Conservation (phyloP, 1,140 invertebrate species). For the Diachasmimorpha longicaudata region DNA sequence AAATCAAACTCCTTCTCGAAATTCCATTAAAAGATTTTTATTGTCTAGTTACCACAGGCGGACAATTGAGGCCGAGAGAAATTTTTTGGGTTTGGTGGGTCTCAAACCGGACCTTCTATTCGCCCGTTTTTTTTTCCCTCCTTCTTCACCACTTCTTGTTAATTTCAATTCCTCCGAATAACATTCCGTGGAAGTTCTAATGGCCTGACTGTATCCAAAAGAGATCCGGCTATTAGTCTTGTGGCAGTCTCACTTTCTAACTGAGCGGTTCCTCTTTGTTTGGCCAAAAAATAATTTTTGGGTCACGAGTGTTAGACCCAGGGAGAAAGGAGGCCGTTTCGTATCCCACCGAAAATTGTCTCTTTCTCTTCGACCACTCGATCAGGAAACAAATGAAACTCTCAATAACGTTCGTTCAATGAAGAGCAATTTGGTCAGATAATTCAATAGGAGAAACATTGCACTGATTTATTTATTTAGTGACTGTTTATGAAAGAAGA, state of each 20-base stretch:
- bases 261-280: constrained; percentile 1
- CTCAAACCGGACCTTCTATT: not conserved
- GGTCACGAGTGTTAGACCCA: constrained; percentile 21
- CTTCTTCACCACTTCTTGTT: not conserved
- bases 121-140: not conserved
- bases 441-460: too few relatives aligned
- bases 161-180: not conserved
- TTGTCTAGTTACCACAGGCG: not conserved
- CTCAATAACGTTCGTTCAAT: not conserved
- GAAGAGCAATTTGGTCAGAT: not conserved
- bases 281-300: constrained; percentile 13
- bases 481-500: too few relatives aligned
- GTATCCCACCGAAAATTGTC: not conserved
- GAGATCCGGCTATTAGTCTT: not conserved
- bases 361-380: not conserved
- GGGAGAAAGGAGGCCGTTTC: not conserved
- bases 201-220: not conserved
- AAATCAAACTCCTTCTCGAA: not conserved
- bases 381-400: not conserved
- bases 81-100: not conserved
- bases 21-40: not conserved
- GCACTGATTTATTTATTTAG: too few relatives aligned
- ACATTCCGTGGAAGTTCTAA: not conserved
- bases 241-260: not conserved
- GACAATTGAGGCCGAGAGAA: constrained; percentile 3